A percentile compares a stretch with the other conserved stretches of the same genome.
Conservation (phyloP, 2,888 invertebrate species). For the Leptinotarsa haldemani region DNA sequence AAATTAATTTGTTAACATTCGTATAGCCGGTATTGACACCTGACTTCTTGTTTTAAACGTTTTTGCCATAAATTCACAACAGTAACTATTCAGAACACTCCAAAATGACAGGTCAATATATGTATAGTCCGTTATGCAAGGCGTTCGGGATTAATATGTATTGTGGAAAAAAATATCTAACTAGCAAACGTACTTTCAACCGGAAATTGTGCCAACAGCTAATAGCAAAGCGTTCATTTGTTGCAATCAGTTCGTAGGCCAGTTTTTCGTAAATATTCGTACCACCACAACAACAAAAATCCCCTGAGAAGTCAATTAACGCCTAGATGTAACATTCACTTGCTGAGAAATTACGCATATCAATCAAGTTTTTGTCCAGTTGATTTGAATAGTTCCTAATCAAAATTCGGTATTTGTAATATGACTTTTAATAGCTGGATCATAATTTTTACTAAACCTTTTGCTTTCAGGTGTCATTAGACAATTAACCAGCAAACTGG, state of each 20-base stretch:
- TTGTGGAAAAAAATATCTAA: background rate
- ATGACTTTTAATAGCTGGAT: background rate
- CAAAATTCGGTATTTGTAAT: slow-evolving; percentile 6
- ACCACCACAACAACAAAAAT: slow-evolving; percentile 5
- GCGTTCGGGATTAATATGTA: slow-evolving; percentile 13
- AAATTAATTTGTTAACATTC: too few species aligned
- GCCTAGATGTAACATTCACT: slow-evolving; percentile 1
- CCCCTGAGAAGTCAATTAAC: background rate
- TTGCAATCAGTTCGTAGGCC: background rate
- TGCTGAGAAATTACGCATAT: background rate
- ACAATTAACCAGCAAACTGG: too few species aligned
- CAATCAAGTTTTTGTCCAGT: background rate
- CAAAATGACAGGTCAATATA: slow-evolving; percentile 1
- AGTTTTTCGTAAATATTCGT: background rate
- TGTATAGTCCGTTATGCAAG: background rate
- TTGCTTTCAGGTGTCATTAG: too few species aligned
- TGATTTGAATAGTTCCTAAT: background rate
- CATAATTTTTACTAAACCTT: too few species aligned
- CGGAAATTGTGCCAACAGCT: slow-evolving; percentile 35
- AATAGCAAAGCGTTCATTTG: background rate
- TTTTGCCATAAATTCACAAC: background rate
- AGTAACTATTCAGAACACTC: background rate
- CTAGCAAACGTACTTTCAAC: slow-evolving; percentile 29
- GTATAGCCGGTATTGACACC: too few species aligned
- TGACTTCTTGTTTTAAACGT: background rate